Evolutionary conservation across 1,140 invertebrate genomes (phyloP).

Genomic region (Pachypsylla venusta): DNA sequence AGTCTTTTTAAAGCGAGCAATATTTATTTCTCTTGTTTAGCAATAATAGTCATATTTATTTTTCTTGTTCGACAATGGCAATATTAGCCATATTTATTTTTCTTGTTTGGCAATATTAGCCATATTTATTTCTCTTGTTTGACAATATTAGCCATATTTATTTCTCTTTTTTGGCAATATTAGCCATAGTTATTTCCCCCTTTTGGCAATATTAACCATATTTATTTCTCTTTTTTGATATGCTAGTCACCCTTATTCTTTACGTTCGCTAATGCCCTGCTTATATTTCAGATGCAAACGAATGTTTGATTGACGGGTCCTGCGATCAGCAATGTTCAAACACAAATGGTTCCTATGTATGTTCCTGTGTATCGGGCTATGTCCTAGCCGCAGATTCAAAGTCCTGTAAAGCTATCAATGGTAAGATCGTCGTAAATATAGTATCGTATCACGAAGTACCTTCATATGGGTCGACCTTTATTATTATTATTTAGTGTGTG

Average conservation of each 20-base stretch:
- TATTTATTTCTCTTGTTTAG: too few species aligned
- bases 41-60: too few species aligned
- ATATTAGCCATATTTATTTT: conserved; percentile 10
- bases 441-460: too few species aligned
- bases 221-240: conserved; percentile 9
- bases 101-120: not conserved
- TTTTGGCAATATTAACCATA: not conserved
- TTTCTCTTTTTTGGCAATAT: not conserved
- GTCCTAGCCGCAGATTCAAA: conserved; percentile 33
- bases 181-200: conserved; percentile 4
- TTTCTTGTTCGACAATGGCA: too few species aligned
- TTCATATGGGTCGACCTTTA: too few species aligned
- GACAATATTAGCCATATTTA: conserved; percentile 1
- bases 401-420: conserved; percentile 48
- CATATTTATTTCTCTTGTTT: conserved; percentile 4
- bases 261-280: not conserved
- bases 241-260: not conserved
- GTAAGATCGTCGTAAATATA: too few species aligned
- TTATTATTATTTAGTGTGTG: too few species aligned
- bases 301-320: conserved; percentile 50
- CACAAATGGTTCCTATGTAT: conserved; percentile 49
- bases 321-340: conserved; percentile 71
- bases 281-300: conserved; percentile 48
- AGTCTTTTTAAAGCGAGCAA: too few species aligned
- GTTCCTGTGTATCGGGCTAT: conserved; percentile 63